These are phyloP conservation scores for Nymphicus hollandicus DNA, from an alignment of 2,113 vertebrate species.

Conservation along the genomic window DNA sequence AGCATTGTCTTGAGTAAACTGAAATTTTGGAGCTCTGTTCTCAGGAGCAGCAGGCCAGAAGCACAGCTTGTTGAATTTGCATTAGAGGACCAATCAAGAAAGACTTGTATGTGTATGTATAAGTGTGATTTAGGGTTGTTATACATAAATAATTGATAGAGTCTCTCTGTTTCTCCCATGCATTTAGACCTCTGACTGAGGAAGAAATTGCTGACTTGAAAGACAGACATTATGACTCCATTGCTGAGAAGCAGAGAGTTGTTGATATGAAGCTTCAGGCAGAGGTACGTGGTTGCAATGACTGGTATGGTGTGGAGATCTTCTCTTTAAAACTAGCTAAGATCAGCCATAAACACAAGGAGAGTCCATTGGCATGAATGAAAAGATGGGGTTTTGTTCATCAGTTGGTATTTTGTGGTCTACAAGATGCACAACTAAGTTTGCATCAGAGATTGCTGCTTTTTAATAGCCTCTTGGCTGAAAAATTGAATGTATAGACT, in stretches of 20 bases:
- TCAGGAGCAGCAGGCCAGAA: background rate
- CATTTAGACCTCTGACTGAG: slow-evolving; percentile 86
- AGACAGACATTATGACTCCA: slow-evolving; percentile 86
- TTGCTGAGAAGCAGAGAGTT: slow-evolving; percentile 85
- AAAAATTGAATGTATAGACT: background rate
- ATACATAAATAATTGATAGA: background rate
- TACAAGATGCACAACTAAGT: background rate
- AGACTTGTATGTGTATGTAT: background rate
- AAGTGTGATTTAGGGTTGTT: background rate
- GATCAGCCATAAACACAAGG: background rate
- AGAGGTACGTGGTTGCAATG: slow-evolving; percentile 75
- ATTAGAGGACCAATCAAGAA: background rate
- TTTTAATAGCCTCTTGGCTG: background rate
- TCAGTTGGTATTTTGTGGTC: background rate
- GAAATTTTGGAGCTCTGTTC: background rate
- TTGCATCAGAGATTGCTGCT: background rate
- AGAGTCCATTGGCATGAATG: accelerated
- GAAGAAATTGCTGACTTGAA: slow-evolving; percentile 90
- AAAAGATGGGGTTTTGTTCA: background rate
- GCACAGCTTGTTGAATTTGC: background rate
- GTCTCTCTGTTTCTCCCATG: background rate
- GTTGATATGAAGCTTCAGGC: slow-evolving; percentile 86
- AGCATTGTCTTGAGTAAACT: background rate
- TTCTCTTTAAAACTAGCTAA: background rate
- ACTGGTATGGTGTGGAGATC: background rate